Percentiles rank a stretch among this genome's conserved stretches.
Evolutionary conservation across 2,113 vertebrate species (phyloP).

Genomic region (Ciconia stormi): DNA sequence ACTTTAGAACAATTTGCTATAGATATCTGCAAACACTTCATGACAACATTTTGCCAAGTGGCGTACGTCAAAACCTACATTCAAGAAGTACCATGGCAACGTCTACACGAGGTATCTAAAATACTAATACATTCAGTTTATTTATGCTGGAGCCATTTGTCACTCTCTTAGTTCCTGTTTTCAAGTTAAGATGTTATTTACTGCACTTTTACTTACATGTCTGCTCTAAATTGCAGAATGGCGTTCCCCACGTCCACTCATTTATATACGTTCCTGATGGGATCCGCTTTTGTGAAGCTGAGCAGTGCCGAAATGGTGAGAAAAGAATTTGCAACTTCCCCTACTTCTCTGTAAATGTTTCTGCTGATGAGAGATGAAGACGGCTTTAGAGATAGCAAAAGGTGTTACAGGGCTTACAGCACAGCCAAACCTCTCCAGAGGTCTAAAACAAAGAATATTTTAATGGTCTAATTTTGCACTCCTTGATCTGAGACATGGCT

Average conservation of each 20-base stretch:
- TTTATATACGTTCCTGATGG: conserved; percentile 82
- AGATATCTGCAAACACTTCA: conserved; percentile 85
- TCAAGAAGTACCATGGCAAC: conserved; percentile 86
- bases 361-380: background rate
- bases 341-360: background rate
- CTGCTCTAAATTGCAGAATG: conserved; percentile 74
- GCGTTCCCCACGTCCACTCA: conserved; percentile 79
- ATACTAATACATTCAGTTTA: background rate
- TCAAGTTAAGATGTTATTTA: background rate
- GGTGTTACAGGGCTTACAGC: background rate
- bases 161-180: background rate
- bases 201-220: background rate
- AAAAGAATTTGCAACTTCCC: background rate
- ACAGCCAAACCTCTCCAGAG: background rate
- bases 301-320: conserved; percentile 82
- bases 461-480: background rate
- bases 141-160: background rate
- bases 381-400: background rate
- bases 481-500: background rate
- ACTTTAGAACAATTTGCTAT: conserved; percentile 86
- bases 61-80: conserved; percentile 78
- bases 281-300: conserved; percentile 84
- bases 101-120: conserved; percentile 82
- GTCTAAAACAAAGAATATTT: background rate
- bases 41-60: conserved; percentile 86